Base-by-base conservation (phyloP, 2,113 vertebrate genomes). In the Marmota flaviventris region DNA sequence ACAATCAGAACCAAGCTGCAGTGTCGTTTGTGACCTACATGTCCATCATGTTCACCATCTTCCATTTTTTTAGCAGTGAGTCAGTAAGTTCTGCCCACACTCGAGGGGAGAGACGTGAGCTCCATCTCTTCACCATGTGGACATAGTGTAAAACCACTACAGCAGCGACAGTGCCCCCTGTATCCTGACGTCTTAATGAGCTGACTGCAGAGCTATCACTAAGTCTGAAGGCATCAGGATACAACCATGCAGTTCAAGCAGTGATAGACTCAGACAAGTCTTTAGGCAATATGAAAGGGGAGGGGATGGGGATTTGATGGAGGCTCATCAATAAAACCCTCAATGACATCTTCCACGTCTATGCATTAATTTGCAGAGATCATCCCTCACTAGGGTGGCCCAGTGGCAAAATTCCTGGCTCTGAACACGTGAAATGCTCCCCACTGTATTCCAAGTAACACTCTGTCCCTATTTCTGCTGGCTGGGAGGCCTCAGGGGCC, bases 251-350 rank as follows among this genome's bases (percentile, higher is more conserved):
- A 29, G 14, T 37, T 69, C 32, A 7, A 20, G 8, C 9, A 78
- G 48, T 1, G 22, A 8, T 5, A n/a, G 42, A 56, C 6, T 56
- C 42, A 10, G 72, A 37, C 4, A 11, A 32, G 24, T 39, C 39
- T 18, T 12, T 25, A 22, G 34, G 42, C 12, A 61, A 20, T 32
- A 22, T 0, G 0, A 9, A 14, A 24, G 13, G 1, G 16, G 51
- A 6, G 16, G 8, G 6, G 9, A 22, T 22, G 0, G 29, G 48
- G 70, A 63, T 65, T 24, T 78, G 72, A 76, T n/a, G 10, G 70
- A 84, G 24, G 11, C 5, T 85, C 77, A 37, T 58, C 25, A 9
- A 20, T 25, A 16, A 73, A 89, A 91, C 29, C 58, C 37, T 76
- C 51, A 39, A 14, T 56, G 14, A 20, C 14, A 18, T 25, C 29